Conservation (phyloP, 2,888 invertebrate species). For the Spicauda simplicius region DNA sequence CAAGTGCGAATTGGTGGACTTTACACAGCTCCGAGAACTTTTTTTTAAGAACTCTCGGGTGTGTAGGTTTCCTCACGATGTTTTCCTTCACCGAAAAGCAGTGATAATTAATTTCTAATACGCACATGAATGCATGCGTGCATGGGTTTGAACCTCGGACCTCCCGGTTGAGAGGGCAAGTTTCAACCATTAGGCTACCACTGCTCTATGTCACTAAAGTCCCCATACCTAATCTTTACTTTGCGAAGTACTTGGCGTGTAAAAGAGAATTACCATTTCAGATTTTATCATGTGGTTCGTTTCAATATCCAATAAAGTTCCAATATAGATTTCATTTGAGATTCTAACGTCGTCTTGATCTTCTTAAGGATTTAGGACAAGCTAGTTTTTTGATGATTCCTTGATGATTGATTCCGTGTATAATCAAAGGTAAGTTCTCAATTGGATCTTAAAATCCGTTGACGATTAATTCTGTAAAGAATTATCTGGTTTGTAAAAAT, state of each 20-base stretch:
- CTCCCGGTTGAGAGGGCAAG: too few species aligned
- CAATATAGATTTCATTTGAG: slow-evolving; percentile 13
- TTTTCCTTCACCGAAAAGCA: too few species aligned
- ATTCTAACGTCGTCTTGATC: slow-evolving; percentile 7
- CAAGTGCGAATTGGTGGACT: too few species aligned
- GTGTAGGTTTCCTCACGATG: too few species aligned
- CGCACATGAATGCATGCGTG: too few species aligned
- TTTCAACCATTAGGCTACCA: too few species aligned
- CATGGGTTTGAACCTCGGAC: too few species aligned
- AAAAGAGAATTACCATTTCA: slow-evolving; percentile 3
- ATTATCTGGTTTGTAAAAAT: not conserved
- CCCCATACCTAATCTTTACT: slow-evolving; percentile 11
- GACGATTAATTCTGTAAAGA: not conserved
- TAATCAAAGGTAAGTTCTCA: not conserved
- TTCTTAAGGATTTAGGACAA: slow-evolving; percentile 1
- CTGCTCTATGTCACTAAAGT: too few species aligned
- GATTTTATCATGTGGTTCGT: slow-evolving; percentile 16
- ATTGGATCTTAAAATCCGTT: not conserved
- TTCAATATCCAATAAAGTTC: slow-evolving; percentile 17
- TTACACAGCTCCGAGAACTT: too few species aligned
- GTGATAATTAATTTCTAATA: too few species aligned
- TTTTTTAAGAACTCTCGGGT: too few species aligned
- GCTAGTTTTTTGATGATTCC: slow-evolving; percentile 9
- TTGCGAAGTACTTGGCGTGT: slow-evolving; percentile 14
- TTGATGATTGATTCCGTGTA: slow-evolving; percentile 7